Evolutionary conservation across 2,113 vertebrate genomes (phyloP).

Genomic region (Tricholaema leucomelas): DNA sequence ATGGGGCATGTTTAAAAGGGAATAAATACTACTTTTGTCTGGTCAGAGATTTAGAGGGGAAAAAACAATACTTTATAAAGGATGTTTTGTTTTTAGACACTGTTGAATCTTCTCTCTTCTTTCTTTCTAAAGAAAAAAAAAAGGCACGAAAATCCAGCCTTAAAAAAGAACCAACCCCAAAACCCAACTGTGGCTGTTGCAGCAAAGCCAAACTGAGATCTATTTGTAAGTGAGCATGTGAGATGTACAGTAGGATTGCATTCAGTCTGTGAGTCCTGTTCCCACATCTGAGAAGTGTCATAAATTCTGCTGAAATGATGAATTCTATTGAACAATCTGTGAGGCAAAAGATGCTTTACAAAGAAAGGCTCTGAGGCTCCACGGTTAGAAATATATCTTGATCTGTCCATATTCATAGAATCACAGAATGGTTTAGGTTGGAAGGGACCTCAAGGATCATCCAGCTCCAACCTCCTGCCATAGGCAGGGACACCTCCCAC

Average conservation of each 20-base stretch:
- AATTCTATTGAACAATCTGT: not conserved
- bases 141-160: not conserved
- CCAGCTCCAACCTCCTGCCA: no score
- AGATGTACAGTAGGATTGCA: not conserved
- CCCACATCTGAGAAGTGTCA: not conserved
- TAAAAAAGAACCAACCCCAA: not conserved
- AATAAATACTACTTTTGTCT: conserved; percentile 47
- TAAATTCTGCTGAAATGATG: not conserved
- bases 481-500: no score
- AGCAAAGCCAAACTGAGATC: not conserved
- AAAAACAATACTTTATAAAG: not conserved
- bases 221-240: not conserved
- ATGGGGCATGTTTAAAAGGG: conserved; percentile 37
- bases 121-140: not conserved
- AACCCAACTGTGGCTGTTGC: not conserved
- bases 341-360: not conserved
- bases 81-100: conserved; percentile 13
- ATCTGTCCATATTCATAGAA: not conserved
- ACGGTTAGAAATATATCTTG: not conserved
- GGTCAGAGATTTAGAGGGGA: not conserved
- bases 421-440: no score
- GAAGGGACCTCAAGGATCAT: no score
- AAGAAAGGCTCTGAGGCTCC: not conserved
- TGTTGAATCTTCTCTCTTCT: not conserved
- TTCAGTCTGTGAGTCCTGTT: not conserved